Percentiles rank a stretch among this genome's conserved stretches.
Conservation (phyloP, 2,113 vertebrate species). For the Ptychochromis oligacanthus region DNA sequence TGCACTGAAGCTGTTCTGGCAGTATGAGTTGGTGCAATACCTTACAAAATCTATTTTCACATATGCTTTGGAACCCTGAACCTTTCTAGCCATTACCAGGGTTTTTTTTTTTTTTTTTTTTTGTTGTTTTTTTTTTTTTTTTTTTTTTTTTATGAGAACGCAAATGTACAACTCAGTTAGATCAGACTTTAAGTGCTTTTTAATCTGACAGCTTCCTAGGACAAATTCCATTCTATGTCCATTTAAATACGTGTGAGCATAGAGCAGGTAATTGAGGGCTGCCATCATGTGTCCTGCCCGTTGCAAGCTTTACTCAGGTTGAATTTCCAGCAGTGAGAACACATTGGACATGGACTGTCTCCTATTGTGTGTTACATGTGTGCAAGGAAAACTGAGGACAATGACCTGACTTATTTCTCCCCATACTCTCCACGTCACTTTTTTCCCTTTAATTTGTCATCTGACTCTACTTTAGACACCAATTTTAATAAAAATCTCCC, state of each 20-base stretch:
- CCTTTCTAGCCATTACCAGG: background rate
- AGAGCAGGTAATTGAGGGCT: background rate
- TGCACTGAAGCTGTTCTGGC: too few relatives aligned
- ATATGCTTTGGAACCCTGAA: background rate
- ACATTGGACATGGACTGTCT: background rate
- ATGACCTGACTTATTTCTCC: background rate
- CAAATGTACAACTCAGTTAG: background rate
- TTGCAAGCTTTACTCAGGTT: rapidly evolving
- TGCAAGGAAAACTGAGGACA: too few relatives aligned
- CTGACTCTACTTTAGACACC: background rate
- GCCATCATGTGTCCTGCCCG: background rate
- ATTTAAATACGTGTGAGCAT: background rate
- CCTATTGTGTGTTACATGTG: background rate
- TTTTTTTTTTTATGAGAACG: background rate
- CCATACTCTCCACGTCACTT: background rate
- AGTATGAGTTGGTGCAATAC: too few relatives aligned
- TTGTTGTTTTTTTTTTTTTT: background rate
- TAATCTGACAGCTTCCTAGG: background rate
- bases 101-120: background rate
- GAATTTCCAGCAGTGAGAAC: background rate
- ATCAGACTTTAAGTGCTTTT: background rate
- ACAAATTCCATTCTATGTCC: background rate
- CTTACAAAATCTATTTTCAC: too few relatives aligned
- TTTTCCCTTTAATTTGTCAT: background rate
- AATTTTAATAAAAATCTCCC: background rate